Evolutionary conservation across 1,140 invertebrate species (phyloP).

Genomic region (Diploscapter pachys): DNA sequence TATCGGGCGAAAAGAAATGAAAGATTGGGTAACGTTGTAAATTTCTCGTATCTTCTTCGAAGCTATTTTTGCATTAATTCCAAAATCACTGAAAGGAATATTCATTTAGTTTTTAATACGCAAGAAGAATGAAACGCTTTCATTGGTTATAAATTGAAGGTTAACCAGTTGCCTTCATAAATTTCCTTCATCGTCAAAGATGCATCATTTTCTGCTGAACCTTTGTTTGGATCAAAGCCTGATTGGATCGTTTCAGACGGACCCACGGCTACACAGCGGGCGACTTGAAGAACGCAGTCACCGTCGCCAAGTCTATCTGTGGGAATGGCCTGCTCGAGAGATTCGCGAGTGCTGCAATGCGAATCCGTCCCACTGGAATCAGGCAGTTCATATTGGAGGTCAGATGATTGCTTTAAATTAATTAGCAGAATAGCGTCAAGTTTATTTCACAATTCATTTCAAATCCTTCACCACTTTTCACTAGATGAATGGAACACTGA

Average conservation of each 20-base stretch:
- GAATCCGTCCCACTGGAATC: constrained; percentile 43
- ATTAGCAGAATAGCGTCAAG: not conserved
- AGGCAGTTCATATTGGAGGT: constrained; percentile 47
- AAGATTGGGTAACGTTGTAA: no score
- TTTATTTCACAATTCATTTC: not conserved
- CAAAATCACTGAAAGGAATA: constrained; percentile 5
- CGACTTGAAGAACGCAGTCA: constrained; percentile 33
- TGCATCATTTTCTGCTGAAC: no score
- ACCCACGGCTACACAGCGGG: constrained; percentile 49
- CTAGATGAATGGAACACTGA: no score
- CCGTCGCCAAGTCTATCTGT: not conserved
- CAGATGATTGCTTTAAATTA: not conserved
- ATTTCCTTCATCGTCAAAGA: no score
- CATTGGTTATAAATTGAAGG: no score
- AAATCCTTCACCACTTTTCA: no score
- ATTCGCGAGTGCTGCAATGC: constrained; percentile 18
- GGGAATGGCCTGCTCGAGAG: not conserved
- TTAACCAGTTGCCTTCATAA: no score
- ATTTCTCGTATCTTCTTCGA: no score
- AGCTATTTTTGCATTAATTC: not conserved
- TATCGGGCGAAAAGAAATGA: no score
- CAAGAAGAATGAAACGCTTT: no score
- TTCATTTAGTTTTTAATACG: constrained; percentile 1
- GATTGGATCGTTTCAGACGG: constrained; percentile 29
- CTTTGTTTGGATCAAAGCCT: no score